Evolutionary conservation across 1,140 invertebrate genomes (phyloP).

Genomic region (Drosophila repleta): DNA sequence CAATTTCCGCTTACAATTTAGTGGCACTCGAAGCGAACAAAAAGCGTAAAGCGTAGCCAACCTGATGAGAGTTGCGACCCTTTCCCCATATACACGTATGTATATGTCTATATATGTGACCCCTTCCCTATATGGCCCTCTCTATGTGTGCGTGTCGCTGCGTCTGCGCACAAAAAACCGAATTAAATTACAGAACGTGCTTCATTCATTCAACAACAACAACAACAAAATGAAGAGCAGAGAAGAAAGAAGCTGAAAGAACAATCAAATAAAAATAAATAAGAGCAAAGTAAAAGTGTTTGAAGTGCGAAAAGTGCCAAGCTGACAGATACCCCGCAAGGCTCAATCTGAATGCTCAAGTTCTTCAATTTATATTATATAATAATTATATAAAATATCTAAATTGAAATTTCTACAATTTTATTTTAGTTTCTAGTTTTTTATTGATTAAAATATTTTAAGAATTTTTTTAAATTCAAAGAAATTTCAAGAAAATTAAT

Average conservation of each 20-base stretch:
- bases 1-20: constrained; percentile 76
- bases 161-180: constrained; percentile 73
- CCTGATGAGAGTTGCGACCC: constrained; percentile 60
- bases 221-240: background rate
- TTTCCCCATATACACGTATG: constrained; percentile 7
- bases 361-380: too few relatives aligned
- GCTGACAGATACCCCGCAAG: background rate
- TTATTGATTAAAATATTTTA: too few relatives aligned
- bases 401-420: too few relatives aligned
- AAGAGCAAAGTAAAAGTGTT: constrained; percentile 19
- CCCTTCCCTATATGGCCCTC: constrained; percentile 25
- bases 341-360: background rate
- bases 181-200: constrained; percentile 81
- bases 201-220: constrained; percentile 27
- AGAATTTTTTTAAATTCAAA: too few relatives aligned
- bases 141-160: constrained; percentile 31
- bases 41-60: constrained; percentile 33
- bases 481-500: too few relatives aligned
- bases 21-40: constrained; percentile 45
- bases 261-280: constrained; percentile 26
- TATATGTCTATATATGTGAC: constrained; percentile 20
- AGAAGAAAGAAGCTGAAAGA: too few relatives aligned
- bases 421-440: too few relatives aligned
- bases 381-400: too few relatives aligned
- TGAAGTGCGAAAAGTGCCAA: background rate